Conservation (phyloP, 2,113 vertebrate genomes). For the Phrynosoma blainvillii region DNA sequence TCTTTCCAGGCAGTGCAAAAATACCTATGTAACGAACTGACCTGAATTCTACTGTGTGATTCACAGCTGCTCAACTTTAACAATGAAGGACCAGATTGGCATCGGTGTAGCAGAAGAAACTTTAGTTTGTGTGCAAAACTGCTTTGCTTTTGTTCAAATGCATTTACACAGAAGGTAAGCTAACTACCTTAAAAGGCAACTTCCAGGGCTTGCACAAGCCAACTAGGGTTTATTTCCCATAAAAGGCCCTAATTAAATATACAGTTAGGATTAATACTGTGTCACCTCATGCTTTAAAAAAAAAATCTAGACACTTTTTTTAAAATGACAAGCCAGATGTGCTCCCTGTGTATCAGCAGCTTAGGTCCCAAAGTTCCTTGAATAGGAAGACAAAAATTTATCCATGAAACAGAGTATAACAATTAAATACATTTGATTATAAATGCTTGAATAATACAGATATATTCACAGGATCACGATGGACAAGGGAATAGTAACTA, state of each 20-base stretch:
- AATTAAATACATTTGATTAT: neutral
- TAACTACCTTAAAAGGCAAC: neutral
- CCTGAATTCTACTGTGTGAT: neutral
- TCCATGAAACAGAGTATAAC: neutral
- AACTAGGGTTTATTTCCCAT: neutral
- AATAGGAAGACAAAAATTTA: neutral
- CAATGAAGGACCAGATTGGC: neutral
- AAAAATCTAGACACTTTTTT: neutral
- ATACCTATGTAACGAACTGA: neutral
- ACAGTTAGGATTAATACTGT: neutral
- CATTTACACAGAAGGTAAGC: neutral
- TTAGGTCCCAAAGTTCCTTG: neutral
- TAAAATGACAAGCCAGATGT: neutral
- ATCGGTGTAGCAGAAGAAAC: neutral
- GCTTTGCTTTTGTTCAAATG: neutral
- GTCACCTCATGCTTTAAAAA: neutral
- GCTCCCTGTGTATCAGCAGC: neutral
- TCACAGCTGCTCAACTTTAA: conserved; percentile 5
- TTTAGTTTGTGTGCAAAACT: neutral
- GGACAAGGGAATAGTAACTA: neutral
- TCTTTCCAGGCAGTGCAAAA: neutral
- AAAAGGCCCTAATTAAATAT: neutral
- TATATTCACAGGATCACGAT: neutral
- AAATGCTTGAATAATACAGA: neutral
- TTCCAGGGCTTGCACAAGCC: neutral